These are phyloP conservation scores for Melanchra persicariae DNA, from an alignment of 2,888 invertebrate species.

Conservation along the genomic window DNA sequence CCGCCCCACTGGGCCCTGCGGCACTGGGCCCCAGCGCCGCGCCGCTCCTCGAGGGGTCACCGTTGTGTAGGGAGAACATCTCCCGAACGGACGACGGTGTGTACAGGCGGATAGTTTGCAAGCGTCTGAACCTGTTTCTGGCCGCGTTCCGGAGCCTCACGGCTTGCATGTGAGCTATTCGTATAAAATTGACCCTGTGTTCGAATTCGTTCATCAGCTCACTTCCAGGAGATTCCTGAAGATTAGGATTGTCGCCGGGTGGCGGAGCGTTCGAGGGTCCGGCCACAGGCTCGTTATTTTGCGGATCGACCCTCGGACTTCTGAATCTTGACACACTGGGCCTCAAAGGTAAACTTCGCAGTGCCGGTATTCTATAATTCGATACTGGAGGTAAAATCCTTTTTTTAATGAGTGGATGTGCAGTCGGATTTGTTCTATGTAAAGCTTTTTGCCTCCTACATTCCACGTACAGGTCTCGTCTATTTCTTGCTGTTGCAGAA, in stretches of 20 bases:
- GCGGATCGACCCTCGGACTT: conserved; percentile 66
- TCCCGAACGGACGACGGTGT: conserved; percentile 86
- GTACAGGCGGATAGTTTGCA: conserved; percentile 85
- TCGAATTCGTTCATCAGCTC: conserved; percentile 80
- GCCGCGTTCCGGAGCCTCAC: conserved; percentile 84
- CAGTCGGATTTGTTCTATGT: conserved; percentile 84
- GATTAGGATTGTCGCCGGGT: conserved; percentile 61
- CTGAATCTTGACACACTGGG: conserved; percentile 60
- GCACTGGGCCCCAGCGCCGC: conserved; percentile 46
- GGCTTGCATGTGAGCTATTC: conserved; percentile 85
- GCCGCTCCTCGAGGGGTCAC: conserved; percentile 70
- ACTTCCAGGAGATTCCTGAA: conserved; percentile 69
- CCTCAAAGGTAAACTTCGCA: conserved; percentile 78
- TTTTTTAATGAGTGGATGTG: conserved; percentile 82
- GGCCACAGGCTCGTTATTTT: conserved; percentile 78
- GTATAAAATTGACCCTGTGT: conserved; percentile 83
- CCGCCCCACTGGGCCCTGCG: conserved; percentile 43
- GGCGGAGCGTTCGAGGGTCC: conserved; percentile 77
- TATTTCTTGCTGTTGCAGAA: conserved; percentile 82
- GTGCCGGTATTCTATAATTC: conserved; percentile 82
- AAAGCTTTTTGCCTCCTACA: conserved; percentile 83
- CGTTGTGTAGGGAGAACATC: conserved; percentile 80
- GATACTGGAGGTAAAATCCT: conserved; percentile 80
- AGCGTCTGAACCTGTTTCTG: conserved; percentile 81
- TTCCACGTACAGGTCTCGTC: conserved; percentile 84